These are phyloP conservation scores for Hyaena hyaena DNA, from an alignment of 2,113 vertebrate species.

Conservation along the genomic window DNA sequence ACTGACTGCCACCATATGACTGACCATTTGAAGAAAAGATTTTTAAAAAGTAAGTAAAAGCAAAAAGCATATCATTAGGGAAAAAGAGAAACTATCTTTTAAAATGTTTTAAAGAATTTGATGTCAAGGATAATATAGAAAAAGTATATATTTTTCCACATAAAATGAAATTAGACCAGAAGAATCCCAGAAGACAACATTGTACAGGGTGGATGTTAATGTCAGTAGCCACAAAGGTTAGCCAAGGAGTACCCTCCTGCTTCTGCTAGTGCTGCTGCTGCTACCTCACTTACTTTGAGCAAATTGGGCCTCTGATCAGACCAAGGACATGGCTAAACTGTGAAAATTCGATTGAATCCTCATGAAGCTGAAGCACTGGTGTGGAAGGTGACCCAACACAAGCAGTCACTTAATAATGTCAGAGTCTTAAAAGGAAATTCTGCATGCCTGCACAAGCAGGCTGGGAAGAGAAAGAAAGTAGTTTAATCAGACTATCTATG, in stretches of 20 bases:
- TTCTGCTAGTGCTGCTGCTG: conserved; percentile 2
- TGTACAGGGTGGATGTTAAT: neutral
- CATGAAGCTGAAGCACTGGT: conserved; percentile 65
- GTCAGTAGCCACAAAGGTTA: neutral
- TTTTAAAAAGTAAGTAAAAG: conserved; percentile 43
- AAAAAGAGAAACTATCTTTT: neutral
- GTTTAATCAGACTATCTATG: neutral
- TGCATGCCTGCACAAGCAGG: neutral
- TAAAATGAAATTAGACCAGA: neutral
- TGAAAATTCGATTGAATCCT: conserved; percentile 75
- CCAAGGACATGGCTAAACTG: conserved; percentile 57
- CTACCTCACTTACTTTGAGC: conserved; percentile 51
- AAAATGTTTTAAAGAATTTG: neutral
- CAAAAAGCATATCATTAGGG: neutral
- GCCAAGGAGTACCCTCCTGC: neutral
- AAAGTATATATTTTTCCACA: neutral
- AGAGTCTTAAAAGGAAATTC: conserved; percentile 58
- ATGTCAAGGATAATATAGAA: neutral
- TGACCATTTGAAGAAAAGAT: neutral
- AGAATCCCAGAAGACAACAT: neutral
- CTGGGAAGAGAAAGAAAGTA: neutral
- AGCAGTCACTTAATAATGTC: conserved; percentile 7
- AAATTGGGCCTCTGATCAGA: conserved; percentile 64
- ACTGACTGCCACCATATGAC: neutral
- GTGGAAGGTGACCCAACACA: conserved; percentile 75